Base-by-base conservation (phyloP, 2,113 vertebrate species). In the Peromyscus californicus region DNA sequence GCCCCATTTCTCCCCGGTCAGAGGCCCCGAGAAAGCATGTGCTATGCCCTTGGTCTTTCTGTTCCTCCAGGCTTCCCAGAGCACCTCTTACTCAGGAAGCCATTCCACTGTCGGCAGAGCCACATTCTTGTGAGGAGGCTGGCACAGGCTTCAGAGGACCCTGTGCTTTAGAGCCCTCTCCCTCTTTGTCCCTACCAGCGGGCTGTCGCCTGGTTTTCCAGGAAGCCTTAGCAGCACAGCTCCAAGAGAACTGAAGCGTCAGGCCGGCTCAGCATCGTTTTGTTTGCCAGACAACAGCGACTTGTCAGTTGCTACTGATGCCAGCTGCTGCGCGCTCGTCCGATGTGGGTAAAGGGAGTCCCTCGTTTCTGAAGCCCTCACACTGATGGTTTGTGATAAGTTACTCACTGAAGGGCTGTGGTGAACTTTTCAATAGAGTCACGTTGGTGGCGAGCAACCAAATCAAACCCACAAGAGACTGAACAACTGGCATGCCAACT, bases 231-330 rank as follows among this genome's bases (percentile, higher is more conserved):
- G 11, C n/a, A 11, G 22, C 33, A 3, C 16, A 26, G 16, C 92
- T 19, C 78, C 21, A 65, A 36, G 36, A n/a, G n/a, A 31, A 21
- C 48, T 3, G 29, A 22, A 74, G 3, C 7, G 7, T 31, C 8
- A 21, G 48, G 17, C 9, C 15, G 42, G 42, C 29, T 78, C 57
- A 16, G 48, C 24, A 7, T 10, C 7, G 59, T 83, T 89, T 31
- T 45, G 39, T 45, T 69, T 95, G 63, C 48, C 72, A 67, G 82
- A 74, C 48, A 61, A 67, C 63, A 51, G 65, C 59, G 42, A 69
- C n/a, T 57, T 89, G 89, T 59, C 92, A 17, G 79, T 90, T 93
- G 91, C 80, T 94, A 87, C 78, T 57, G 93, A 31, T 85, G 63
- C 42, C 72, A 94, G 17, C 24, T 15, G 59, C 17, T 15, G 59